phyloP scores from a whole-genome alignment of 2,888 invertebrate species.

The Gonocerus acuteangulatus region DNA sequence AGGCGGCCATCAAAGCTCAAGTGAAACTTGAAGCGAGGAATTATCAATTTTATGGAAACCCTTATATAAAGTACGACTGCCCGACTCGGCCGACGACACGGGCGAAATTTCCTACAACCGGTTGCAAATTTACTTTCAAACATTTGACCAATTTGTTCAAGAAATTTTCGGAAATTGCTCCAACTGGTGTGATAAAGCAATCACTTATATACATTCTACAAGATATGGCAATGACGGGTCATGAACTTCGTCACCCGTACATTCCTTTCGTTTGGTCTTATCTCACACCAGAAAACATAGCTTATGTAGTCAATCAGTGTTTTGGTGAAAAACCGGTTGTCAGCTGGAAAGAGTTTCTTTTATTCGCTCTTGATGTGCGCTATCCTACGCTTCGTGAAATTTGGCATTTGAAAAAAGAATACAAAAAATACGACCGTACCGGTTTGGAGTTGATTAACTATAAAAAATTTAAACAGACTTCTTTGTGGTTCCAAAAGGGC shows the following conservation, averaged over 20 bases:
- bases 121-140: slow-evolving; percentile 38
- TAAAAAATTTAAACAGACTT: not conserved
- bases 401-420: not conserved
- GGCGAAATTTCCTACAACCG: too few species aligned
- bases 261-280: slow-evolving; percentile 33
- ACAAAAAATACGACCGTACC: not conserved
- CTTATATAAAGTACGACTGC: too few species aligned
- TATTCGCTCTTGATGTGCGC: not conserved
- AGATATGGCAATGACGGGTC: slow-evolving; percentile 29
- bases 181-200: slow-evolving; percentile 28
- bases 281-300: not conserved
- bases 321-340: not conserved
- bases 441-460: not conserved
- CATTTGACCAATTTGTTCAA: slow-evolving; percentile 38
- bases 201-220: slow-evolving; percentile 26
- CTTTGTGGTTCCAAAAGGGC: not conserved
- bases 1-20: slow-evolving; percentile 47
- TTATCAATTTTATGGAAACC: too few species aligned
- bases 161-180: slow-evolving; percentile 28
- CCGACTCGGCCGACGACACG: too few species aligned
- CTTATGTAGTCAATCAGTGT: not conserved
- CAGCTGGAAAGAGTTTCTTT: not conserved
- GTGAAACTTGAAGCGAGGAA: slow-evolving; percentile 47
- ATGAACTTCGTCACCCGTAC: slow-evolving; percentile 29
- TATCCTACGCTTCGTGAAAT: not conserved